Base-by-base conservation (phyloP, 2,797 vertebrate species). In the Anisognathus igniventris region DNA sequence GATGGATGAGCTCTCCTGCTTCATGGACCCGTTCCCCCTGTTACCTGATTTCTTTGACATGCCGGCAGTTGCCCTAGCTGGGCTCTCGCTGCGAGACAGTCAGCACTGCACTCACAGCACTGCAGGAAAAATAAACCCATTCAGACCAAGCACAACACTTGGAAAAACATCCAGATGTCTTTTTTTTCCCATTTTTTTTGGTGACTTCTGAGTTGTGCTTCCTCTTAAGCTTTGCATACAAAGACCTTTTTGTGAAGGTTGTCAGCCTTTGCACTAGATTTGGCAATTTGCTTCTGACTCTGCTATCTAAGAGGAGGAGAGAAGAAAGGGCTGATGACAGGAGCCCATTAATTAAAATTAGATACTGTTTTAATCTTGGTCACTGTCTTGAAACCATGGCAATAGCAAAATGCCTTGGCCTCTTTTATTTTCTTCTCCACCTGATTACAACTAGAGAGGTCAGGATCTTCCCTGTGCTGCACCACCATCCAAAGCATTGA, bases 51-150 rank as follows among this genome's bases (percentile, higher is more conserved):
- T 90, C 57, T 86, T 89, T 92, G 84, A 91, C 92, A 45, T 87
- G 68, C 67, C 86, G 93, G 96, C 82, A 95, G 78, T 71, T 7
- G 33, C 65, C 75, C 90, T 53, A 20, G 60, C 58, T 31, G 77
- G 66, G 70, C 73, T 96, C 95, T 97, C 0, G 20, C 96, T 89
- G 79, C 1, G 95, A 97, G 95, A 95, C 45, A 75, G 88, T 92
- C 95, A 96, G 93, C 84, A 20, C 62, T 1, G 1, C 39, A 28
- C 88, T 92, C 81, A 54, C 60, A 91, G 89, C 86, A 17, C 84
- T 53, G 73, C 83, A 96, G 96, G 97, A 96, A 97, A 97, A 97
- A 97, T 84, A 97, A 97, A 97, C 91, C 67, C 37, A 3, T 89
- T 62, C 62, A 90, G 93, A 96, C 31, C 71, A 95, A 88, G 90